These are phyloP conservation scores for Vannuccia rotundouncinata DNA, from an alignment of 2,888 invertebrate species.

Conservation along the genomic window DNA sequence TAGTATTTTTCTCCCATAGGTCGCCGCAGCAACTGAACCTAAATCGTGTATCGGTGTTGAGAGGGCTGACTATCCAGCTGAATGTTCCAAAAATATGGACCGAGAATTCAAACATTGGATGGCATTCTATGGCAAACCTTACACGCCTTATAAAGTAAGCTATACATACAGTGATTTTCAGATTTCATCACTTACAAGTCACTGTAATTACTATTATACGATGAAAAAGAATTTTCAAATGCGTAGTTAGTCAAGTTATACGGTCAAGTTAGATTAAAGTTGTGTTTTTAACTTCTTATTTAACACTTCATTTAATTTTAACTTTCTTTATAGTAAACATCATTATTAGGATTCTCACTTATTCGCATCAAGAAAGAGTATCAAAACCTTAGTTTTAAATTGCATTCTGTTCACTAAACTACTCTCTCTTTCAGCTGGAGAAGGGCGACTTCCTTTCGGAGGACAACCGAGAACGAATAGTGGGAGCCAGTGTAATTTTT, in stretches of 20 bases:
- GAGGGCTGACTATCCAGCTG: slow-evolving; percentile 89
- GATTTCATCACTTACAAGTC: no score
- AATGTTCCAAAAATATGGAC: slow-evolving; percentile 89
- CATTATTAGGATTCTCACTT: no score
- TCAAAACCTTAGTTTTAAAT: no score
- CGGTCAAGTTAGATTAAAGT: no score
- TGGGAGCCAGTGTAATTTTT: slow-evolving; percentile 81
- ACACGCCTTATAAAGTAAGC: slow-evolving; percentile 41
- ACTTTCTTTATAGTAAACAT: no score
- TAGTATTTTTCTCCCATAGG: slow-evolving; percentile 65
- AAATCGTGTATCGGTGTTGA: slow-evolving; percentile 91
- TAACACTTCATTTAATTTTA: no score
- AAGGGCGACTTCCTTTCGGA: slow-evolving; percentile 79
- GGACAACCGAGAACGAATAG: slow-evolving; percentile 82
- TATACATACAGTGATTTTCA: no score
- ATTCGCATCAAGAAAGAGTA: no score
- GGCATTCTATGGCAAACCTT: slow-evolving; percentile 89
- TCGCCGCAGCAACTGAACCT: slow-evolving; percentile 88
- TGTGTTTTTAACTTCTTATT: no score
- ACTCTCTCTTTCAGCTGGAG: background rate
- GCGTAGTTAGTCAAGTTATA: no score
- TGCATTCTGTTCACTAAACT: background rate
- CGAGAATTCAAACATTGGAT: slow-evolving; percentile 84
- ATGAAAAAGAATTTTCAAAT: no score
- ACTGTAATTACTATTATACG: no score